Percentiles rank a stretch among this genome's conserved stretches.
Evolutionary conservation across 2,797 vertebrate species (phyloP).

Genomic region (Pogonophryne albipinna): DNA sequence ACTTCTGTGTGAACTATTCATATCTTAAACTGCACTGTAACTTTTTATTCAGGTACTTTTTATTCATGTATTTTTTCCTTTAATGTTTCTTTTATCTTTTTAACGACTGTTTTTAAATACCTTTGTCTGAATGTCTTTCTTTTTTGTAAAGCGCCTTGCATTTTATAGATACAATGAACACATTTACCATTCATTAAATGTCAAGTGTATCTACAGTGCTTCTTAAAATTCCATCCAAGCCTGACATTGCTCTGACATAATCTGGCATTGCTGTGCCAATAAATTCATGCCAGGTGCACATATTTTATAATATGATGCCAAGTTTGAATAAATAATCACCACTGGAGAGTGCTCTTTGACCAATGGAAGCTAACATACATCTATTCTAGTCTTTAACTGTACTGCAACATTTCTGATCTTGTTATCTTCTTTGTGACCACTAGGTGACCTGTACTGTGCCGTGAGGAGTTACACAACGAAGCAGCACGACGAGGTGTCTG

Average conservation of each 20-base stretch:
- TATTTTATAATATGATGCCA: not conserved
- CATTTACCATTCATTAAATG: too few relatives aligned
- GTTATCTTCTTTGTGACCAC: too few relatives aligned
- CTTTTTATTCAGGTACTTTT: too few relatives aligned
- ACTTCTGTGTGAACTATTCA: too few relatives aligned
- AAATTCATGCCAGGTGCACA: not conserved
- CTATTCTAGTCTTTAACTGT: not conserved
- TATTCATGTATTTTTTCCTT: too few relatives aligned
- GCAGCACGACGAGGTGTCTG: constrained; percentile 87
- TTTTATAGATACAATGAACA: too few relatives aligned
- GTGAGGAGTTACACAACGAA: constrained; percentile 80
- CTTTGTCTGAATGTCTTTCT: too few relatives aligned
- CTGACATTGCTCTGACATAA: not conserved
- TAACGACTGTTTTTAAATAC: too few relatives aligned
- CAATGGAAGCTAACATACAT: not conserved
- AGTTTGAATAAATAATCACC: constrained; percentile 7
- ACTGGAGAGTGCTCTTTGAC: constrained; percentile 9
- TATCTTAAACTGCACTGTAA: too few relatives aligned
- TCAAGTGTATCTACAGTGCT: too few relatives aligned
- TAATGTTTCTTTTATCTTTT: too few relatives aligned
- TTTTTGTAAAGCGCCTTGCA: too few relatives aligned
- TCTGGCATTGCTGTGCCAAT: not conserved
- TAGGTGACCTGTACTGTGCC: constrained; percentile 84
- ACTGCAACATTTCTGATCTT: not conserved
- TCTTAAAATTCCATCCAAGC: not conserved